These are phyloP conservation scores for Chrysemys picta DNA, from an alignment of 2,113 vertebrate species.

Conservation along the genomic window DNA sequence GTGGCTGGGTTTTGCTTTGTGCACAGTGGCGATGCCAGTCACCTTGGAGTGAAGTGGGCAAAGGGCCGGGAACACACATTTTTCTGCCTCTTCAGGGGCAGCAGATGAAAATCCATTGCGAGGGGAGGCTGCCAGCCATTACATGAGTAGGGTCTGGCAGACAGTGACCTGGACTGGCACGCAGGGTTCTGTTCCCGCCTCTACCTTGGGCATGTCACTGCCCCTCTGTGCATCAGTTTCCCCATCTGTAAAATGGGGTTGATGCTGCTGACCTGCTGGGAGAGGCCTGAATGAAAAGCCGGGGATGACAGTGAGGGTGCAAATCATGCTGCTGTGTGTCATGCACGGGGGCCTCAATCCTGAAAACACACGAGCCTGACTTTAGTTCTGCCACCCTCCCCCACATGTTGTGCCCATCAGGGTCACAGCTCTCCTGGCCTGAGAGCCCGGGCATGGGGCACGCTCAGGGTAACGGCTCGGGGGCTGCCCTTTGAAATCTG, in stretches of 20 bases:
- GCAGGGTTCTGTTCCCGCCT: neutral
- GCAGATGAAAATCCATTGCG: too few relatives aligned
- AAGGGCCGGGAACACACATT: too few relatives aligned
- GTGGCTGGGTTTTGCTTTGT: too few relatives aligned
- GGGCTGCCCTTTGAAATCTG: neutral
- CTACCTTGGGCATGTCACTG: too few relatives aligned
- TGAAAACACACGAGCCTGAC: too few relatives aligned
- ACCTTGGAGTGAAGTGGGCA: too few relatives aligned
- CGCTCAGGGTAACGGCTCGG: too few relatives aligned
- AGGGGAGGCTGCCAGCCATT: too few relatives aligned
- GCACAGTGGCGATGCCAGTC: too few relatives aligned
- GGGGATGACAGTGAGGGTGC: neutral
- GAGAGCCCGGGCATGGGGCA: neutral
- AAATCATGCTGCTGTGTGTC: neutral
- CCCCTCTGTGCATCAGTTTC: neutral
- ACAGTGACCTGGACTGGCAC: neutral
- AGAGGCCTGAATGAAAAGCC: neutral
- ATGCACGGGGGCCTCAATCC: neutral
- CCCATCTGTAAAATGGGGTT: neutral
- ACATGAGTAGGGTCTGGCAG: neutral
- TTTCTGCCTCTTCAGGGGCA: too few relatives aligned
- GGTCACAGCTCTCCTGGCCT: neutral
- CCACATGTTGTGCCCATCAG: neutral
- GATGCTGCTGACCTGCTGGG: neutral
- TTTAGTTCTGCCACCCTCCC: neutral